Evolutionary conservation across 1,140 invertebrate species (phyloP).

Genomic region (Trinorchestia longiramus): DNA sequence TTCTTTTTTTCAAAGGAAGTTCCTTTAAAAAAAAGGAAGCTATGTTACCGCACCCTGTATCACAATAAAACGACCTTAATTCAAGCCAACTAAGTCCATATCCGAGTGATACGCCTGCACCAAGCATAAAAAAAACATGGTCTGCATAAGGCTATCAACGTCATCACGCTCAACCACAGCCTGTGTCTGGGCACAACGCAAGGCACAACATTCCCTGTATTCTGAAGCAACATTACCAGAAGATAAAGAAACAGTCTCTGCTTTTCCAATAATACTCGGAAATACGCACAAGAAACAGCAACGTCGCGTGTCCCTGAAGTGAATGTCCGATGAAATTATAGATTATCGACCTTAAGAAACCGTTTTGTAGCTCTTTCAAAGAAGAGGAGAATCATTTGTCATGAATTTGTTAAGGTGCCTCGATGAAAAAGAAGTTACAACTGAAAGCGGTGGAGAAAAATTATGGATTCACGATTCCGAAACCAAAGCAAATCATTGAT

Average conservation of each 20-base stretch:
- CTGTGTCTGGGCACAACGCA: background rate
- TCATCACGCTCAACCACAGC: background rate
- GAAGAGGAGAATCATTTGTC: background rate
- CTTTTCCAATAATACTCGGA: background rate
- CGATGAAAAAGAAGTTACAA: background rate
- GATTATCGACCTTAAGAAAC: background rate
- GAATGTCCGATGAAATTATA: conserved; percentile 1
- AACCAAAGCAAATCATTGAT: background rate
- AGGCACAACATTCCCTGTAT: background rate
- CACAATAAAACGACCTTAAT: background rate
- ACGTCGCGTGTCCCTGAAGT: background rate
- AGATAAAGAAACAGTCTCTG: background rate
- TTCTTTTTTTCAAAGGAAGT: no score
- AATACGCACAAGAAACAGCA: background rate
- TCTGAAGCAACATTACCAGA: background rate
- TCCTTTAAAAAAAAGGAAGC: no score
- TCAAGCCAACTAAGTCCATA: background rate
- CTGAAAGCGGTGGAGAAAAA: background rate
- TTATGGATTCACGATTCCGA: background rate
- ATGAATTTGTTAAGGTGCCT: background rate
- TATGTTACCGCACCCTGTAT: background rate
- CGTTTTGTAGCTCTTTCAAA: background rate
- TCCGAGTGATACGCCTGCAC: background rate
- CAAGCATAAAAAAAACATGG: background rate
- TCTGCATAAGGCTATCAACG: background rate